Evolutionary conservation across 2,888 invertebrate genomes (phyloP).

Genomic region (Pediacus dermestoides): DNA sequence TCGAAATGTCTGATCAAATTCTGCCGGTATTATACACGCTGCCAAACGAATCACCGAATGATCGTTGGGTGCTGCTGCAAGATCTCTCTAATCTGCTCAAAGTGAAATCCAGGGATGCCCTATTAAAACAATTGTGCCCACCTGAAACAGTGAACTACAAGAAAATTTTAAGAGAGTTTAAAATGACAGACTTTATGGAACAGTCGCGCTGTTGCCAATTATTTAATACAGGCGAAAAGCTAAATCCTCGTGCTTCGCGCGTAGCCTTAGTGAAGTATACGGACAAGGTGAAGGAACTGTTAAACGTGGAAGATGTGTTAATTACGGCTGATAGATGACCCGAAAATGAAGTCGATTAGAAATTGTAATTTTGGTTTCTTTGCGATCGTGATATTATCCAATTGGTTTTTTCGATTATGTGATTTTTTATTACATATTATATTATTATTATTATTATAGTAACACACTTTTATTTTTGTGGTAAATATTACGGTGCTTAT

Average conservation of each 20-base stretch:
- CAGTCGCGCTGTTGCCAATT: constrained; percentile 77
- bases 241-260: constrained; percentile 76
- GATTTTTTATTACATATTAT: too few species aligned
- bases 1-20: constrained; percentile 76
- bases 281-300: constrained; percentile 74
- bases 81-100: constrained; percentile 73
- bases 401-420: too few species aligned
- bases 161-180: constrained; percentile 62
- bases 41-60: constrained; percentile 59
- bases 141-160: constrained; percentile 50
- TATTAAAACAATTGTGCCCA: constrained; percentile 69
- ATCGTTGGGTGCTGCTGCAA: constrained; percentile 77
- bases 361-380: too few species aligned
- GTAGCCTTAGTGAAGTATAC: constrained; percentile 80
- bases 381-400: too few species aligned
- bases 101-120: constrained; percentile 77
- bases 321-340: too few species aligned
- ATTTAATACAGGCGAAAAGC: constrained; percentile 72
- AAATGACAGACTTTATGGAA: constrained; percentile 76
- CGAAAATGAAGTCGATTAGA: too few species aligned
- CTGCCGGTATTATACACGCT: constrained; percentile 78
- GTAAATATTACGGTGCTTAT: too few species aligned
- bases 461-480: too few species aligned
- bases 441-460: too few species aligned
- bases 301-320: constrained; percentile 74